Base-by-base conservation (phyloP, 2,888 invertebrate species). In the Ischnus inquisitorius region DNA sequence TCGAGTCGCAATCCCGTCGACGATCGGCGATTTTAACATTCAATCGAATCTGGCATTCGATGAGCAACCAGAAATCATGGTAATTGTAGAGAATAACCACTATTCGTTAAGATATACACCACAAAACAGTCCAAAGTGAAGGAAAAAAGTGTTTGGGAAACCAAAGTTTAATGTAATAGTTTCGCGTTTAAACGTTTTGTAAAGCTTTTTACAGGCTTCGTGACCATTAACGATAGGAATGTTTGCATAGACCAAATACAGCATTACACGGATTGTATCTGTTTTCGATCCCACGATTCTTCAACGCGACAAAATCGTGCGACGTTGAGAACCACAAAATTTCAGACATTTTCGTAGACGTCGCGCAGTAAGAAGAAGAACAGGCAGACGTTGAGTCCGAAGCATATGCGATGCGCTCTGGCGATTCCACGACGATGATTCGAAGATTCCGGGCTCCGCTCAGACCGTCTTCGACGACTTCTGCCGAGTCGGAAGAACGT, bases 351-450 rank as follows among this genome's bases (percentile, higher is more conserved):
- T 51, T 51, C 46, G 22, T 65, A 72, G 54, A 72, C 54, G 12
- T 84, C 62, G n/a, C 48, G 77, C 41, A 84, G 77, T 43, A 84
- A 46, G 39, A 74, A n/a, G 43, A 84, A 80, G 10, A 84, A 77
- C 2, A 84, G 80, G 28, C 68, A 80, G 51, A 84, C 72, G 74
- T 84, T 84, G 46, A 80, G 72, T 10, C 68, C 74, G 14, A 84
- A 62, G 10, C 60, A 83, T 54, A 83, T 80, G 3, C 51, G 25
- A 76, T 83, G 57, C 68, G 79, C 72, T 8, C 51, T 79, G 1
- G 22, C 46, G 14, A 82, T 82, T 64, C 75, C 81, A 3, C n/a
- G 19, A 54, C 25, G 1, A 14, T 34, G 19, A 14, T 48, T 46
- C 3, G 34, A 28, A 57, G 14, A 57, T 14, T 57, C 28, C 28